Conservation (phyloP, 1,140 invertebrate genomes). For the Lepidurus couesii region DNA sequence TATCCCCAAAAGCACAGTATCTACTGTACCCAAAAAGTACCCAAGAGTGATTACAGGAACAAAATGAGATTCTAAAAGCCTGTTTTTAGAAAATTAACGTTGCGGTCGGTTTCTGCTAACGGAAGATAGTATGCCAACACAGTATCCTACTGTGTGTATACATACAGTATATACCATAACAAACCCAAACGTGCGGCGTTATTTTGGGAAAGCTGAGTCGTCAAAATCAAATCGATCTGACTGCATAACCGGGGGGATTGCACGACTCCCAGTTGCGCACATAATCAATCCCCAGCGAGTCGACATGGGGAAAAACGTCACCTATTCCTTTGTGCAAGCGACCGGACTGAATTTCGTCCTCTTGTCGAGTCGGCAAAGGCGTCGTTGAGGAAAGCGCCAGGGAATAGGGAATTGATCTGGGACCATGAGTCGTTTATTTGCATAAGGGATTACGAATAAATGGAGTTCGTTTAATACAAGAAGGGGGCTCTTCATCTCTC, state of each 20-base stretch:
- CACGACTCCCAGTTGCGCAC: neutral
- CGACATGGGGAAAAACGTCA: neutral
- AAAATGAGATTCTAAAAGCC: too few species aligned
- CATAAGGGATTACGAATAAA: constrained; percentile 6
- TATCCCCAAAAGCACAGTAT: too few species aligned
- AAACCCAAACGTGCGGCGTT: too few species aligned
- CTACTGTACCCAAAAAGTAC: too few species aligned
- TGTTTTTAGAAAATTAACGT: too few species aligned
- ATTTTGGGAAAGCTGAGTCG: too few species aligned
- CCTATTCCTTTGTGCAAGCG: neutral
- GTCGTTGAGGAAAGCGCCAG: constrained; percentile 5
- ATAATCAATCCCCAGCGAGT: neutral
- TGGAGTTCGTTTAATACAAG: neutral
- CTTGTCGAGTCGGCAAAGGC: neutral
- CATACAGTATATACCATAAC: too few species aligned
- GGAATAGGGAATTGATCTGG: constrained; percentile 2
- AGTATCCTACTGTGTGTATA: too few species aligned
- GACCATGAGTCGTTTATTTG: constrained; percentile 1
- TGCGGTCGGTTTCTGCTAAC: too few species aligned
- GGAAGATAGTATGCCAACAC: too few species aligned
- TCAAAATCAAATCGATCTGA: neutral
- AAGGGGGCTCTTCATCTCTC: neutral
- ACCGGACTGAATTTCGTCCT: constrained; percentile 1
- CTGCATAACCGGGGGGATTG: neutral
- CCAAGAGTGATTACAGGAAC: too few species aligned